Evolutionary conservation across 2,888 invertebrate genomes (phyloP), one percentile per base, ranked within the genome.

Genomic region (Podabrus alpinus): DNA sequence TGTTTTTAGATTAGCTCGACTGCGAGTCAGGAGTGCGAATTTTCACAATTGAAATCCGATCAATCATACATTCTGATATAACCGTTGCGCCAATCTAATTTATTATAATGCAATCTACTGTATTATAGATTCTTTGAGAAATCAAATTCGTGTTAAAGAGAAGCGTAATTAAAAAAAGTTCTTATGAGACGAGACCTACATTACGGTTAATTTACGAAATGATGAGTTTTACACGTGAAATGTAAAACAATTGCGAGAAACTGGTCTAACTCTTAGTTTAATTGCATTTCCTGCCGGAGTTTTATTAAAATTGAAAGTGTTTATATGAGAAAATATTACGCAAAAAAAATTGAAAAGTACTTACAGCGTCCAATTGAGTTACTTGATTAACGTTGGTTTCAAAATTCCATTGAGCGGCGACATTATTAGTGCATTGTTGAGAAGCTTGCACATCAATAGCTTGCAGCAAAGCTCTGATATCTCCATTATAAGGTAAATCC

Each of bases 401-500:
- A 83, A 95, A 96, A 85, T 93, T 93, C 96, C 96, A 96, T 84
- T 96, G 96, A 1, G 95, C 94, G 0, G 92, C 93, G n/a, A 96
- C 95, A 86, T 95, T 95, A 69, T 92, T 92, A 0, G 94, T 94
- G 83, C 95, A 96, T 86, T 94, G 93, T 84, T 93, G 92, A 0
- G 95, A 93, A 10, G 94, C 92, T 82, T 93, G 92, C 25, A 92
- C 90, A 84, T 95, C 95, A 21, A 94, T 89, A 76, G 93, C 92
- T 62, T 91, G 90, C 78, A 95, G 85, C 61, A 94, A 89, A 77
- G 91, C 90, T 76, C 90, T 88, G 0, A 89, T 78, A 86, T 87
- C 85, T 45, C 74, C 72, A 66, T 69, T 68, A 74, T 68, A 77
- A 3, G 76, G 71, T 25, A 72, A 69, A 60, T 71, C 69, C 13